Evolutionary conservation across 2,797 vertebrate genomes (phyloP).

Genomic region (Moxostoma hubbsi): DNA sequence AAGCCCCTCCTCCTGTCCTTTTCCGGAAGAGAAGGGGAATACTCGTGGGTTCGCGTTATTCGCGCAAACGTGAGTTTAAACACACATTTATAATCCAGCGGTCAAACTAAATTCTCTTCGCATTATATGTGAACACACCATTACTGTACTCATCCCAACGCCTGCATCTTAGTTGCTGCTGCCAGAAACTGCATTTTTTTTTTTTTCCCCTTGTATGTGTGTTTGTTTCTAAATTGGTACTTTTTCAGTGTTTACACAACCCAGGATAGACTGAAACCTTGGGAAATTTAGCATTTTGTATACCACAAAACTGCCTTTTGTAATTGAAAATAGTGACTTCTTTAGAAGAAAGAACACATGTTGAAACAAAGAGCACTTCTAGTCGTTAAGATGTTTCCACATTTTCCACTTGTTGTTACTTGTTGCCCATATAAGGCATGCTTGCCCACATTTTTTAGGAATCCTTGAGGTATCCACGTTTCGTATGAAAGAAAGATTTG

Average conservation of each 20-base stretch:
- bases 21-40: no score
- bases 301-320: constrained; percentile 77
- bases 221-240: constrained; percentile 83
- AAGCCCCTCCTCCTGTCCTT: no score
- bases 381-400: constrained; percentile 72
- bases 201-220: constrained; percentile 68
- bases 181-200: constrained; percentile 74
- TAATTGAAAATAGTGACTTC: constrained; percentile 81
- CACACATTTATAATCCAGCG: no score
- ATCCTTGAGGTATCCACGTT: constrained; percentile 36
- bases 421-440: constrained; percentile 68
- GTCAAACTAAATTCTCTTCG: no score
- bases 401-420: background rate
- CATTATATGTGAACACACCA: no score
- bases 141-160: constrained; percentile 73
- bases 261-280: constrained; percentile 77
- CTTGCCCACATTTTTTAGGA: constrained; percentile 66
- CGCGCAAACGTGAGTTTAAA: no score
- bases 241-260: constrained; percentile 91
- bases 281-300: constrained; percentile 84
- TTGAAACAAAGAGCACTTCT: constrained; percentile 81
- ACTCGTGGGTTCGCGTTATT: no score
- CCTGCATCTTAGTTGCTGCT: constrained; percentile 77
- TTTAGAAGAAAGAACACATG: constrained; percentile 74
- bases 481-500: constrained; percentile 52